Evolutionary conservation across 2,888 invertebrate species (phyloP), one percentile per base, ranked within the genome.

Genomic region (Drosophila affinis): DNA sequence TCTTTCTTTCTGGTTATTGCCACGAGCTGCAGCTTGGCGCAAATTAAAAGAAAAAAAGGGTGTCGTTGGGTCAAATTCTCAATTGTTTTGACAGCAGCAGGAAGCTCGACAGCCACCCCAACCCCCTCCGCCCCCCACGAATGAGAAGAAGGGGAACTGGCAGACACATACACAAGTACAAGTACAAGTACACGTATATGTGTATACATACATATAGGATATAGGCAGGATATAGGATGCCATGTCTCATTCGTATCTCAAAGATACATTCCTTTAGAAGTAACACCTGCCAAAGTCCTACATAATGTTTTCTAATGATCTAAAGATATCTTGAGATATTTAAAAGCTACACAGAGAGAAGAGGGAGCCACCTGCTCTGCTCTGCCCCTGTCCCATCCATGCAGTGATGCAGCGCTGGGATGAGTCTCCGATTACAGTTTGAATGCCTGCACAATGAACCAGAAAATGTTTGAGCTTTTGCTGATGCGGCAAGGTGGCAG

Each of bases 361-460:
- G 10, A 46, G 9, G 18, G 44, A 18, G 32, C 70, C 69, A 68
- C 68, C 67, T 68, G 69, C 69, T 69, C 29, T 39, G 45, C 68
- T n/a, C n/a, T 18, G 18, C 24, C 4, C 21, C 21, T 18, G 18
- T 18, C 21, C 46, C 59, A 39, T 34, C 49, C n/a, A 61, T 39
- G 21, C 44, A 39, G 27, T 21, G n/a, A 3, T 39, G 27, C 52
- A 18, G 9, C 17, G 57, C 56, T 21, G 21, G 21, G 60, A 52
- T 29, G 56, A 62, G 86, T 82, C 88, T 84, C 84, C 75, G 84
- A 84, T 84, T 88, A 88, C 84, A 84, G 72, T 86, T 86, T 88
- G 78, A 88, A 84, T 88, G 83, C 81, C 67, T 83, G 81, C 88
- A 39, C 39, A 84, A 88, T 88, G 88, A 86, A 84, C 88, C 87